Percentiles rank a stretch among this genome's conserved stretches.
Evolutionary conservation across 2,797 vertebrate genomes (phyloP).

Genomic region (Paramormyrops hopkinsi): DNA sequence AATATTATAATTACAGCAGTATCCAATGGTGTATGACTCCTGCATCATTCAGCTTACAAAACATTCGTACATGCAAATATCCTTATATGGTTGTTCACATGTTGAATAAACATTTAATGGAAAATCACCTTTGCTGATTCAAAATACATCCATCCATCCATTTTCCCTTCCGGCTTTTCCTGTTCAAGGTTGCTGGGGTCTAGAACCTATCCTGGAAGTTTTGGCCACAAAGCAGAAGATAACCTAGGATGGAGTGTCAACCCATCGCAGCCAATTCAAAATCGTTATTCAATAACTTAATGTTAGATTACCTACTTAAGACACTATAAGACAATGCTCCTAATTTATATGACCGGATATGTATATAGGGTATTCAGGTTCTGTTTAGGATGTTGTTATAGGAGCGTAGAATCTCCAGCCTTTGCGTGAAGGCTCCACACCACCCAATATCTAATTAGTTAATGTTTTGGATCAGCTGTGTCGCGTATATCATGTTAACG

Average conservation of each 20-base stretch:
- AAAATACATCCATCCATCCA: not conserved
- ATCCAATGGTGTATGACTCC: not conserved
- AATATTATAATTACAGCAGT: not conserved
- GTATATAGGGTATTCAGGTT: not conserved
- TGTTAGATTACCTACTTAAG: not conserved
- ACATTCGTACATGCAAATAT: not conserved
- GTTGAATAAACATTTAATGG: not conserved
- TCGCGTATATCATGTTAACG: not conserved
- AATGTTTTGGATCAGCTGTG: not conserved
- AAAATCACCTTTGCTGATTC: not conserved
- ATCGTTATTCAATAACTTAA: not conserved
- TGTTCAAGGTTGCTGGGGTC: not conserved
- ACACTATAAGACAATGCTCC: not conserved
- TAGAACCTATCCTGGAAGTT: not conserved
- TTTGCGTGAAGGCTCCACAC: not conserved
- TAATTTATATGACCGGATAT: not conserved
- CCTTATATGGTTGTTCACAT: not conserved
- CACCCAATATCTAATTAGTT: not conserved
- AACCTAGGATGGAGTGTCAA: not conserved
- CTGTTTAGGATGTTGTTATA: not conserved
- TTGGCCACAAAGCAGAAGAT: not conserved
- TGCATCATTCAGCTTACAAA: not conserved
- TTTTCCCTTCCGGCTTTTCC: not conserved
- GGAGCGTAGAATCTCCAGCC: not conserved
- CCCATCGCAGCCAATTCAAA: not conserved